Percentiles rank a stretch among this genome's conserved stretches.
phyloP scores from a whole-genome alignment of 2,797 vertebrate genomes.

The Cygnus olor region DNA sequence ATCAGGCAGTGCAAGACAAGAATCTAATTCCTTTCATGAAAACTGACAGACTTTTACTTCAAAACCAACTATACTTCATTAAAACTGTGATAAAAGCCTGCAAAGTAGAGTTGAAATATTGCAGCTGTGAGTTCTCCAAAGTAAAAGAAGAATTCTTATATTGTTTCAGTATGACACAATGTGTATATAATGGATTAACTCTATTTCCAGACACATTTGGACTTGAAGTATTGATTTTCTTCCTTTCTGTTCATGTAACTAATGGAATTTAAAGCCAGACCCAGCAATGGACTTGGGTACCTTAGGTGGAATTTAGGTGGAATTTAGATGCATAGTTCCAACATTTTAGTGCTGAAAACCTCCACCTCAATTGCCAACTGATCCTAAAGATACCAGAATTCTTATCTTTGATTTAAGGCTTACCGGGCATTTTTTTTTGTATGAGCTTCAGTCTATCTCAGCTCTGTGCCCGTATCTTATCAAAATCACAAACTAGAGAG shows the following conservation, averaged over 20 bases:
- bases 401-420: not conserved
- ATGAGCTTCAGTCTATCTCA: not conserved
- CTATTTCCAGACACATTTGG: conserved; percentile 57
- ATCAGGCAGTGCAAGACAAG: conserved; percentile 14
- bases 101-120: conserved; percentile 54
- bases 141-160: conserved; percentile 58
- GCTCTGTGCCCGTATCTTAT: conserved; percentile 6
- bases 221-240: conserved; percentile 67
- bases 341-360: not conserved
- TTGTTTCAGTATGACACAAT: conserved; percentile 69
- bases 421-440: not conserved
- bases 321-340: not conserved
- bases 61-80: conserved; percentile 72
- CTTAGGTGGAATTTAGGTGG: not conserved
- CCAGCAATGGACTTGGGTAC: not conserved
- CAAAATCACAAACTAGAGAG: conserved; percentile 1
- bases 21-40: conserved; percentile 74
- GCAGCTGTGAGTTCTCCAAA: conserved; percentile 59
- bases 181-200: conserved; percentile 60
- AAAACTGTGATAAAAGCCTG: conserved; percentile 70
- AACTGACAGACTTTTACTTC: conserved; percentile 69
- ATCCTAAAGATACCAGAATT: not conserved
- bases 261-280: conserved; percentile 6
- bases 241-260: conserved; percentile 15
- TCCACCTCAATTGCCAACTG: not conserved